A percentile compares a stretch with the other conserved stretches of the same genome.
Evolutionary conservation across 2,888 invertebrate genomes (phyloP).

Genomic region (Phoenoteleia sp.): DNA sequence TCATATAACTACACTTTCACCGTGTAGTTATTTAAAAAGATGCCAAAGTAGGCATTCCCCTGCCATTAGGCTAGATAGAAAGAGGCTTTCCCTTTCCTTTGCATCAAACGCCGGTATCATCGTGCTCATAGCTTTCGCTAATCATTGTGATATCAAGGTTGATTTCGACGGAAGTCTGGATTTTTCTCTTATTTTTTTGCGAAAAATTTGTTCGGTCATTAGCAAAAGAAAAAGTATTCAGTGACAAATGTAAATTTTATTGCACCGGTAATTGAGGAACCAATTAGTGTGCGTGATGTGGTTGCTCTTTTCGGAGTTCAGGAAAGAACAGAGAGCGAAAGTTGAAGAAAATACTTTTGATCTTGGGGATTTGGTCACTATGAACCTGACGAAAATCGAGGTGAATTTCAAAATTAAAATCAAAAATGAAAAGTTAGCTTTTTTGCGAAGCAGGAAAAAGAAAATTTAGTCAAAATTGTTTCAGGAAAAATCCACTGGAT

Average conservation of each 20-base stretch:
- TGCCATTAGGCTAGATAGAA: constrained; percentile 73
- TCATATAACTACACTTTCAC: constrained; percentile 72
- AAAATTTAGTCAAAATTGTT: too few relatives aligned
- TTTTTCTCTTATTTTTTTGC: constrained; percentile 17
- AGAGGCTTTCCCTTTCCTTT: constrained; percentile 77
- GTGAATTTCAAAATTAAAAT: too few relatives aligned
- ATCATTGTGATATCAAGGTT: constrained; percentile 66
- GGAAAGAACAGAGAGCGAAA: too few relatives aligned
- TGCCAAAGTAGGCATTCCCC: constrained; percentile 70
- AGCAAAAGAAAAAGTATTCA: not conserved
- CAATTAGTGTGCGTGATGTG: too few relatives aligned
- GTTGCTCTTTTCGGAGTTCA: too few relatives aligned
- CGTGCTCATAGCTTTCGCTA: constrained; percentile 67
- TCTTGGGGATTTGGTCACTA: too few relatives aligned
- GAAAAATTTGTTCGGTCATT: not conserved
- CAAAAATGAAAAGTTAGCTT: too few relatives aligned
- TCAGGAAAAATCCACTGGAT: too few relatives aligned
- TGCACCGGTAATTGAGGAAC: not conserved
- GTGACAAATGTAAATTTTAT: not conserved
- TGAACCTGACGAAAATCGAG: too few relatives aligned
- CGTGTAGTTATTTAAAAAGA: constrained; percentile 61
- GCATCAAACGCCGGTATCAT: constrained; percentile 44
- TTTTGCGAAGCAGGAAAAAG: too few relatives aligned
- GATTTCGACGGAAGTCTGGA: constrained; percentile 34
- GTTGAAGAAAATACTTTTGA: too few relatives aligned